Evolutionary conservation across 2,113 vertebrate genomes (phyloP), one percentile per base, ranked within the genome.

Genomic region (Ondatra zibethicus): DNA sequence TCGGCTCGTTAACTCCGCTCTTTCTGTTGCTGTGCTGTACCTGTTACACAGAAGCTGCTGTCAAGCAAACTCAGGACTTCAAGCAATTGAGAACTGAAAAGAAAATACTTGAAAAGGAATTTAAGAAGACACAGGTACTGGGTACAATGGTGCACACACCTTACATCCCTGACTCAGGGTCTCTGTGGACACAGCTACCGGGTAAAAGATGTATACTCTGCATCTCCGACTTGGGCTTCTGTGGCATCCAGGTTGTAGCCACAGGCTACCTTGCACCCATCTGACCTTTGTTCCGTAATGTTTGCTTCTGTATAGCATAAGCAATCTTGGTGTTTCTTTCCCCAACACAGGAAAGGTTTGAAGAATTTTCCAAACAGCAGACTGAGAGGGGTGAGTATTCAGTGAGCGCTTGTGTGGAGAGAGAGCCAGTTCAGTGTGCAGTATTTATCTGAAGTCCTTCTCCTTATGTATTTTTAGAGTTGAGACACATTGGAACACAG

Each of bases 111-210:
- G 98, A 99, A 93, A 99, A 98, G 93, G 98, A 99, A 84, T 96
- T 99, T 7, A 96, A 98, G 94, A 99, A 99, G 96, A 98, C 99
- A 14, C 99, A 99, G 99, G 99, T 99, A 98, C 98, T 85, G 58
- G 70, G 89, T 93, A 23, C 0, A 88, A 8, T 11, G 39, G 50
- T 31, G 21, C 27, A 12, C 45, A 82, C 80, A 39, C 52, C 27
- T 82, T 14, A 21, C 9, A 58, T 36, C 52, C 52, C 13, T 27
- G 36, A 61, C 12, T 29, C 27, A 65, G 63, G 68, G 17, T 45
- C 42, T 23, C 21, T 5, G 33, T 2, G 1, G 16, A 58, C 55
- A 58, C 45, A 55, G 16, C 55, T 58, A 58, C 55, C 4, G 55
- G 17, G 55, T 58, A 58, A 58, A 58, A 58, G 17, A 58, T 58